Evolutionary conservation across 2,113 vertebrate genomes (phyloP).

Genomic region (Carollia perspicillata): DNA sequence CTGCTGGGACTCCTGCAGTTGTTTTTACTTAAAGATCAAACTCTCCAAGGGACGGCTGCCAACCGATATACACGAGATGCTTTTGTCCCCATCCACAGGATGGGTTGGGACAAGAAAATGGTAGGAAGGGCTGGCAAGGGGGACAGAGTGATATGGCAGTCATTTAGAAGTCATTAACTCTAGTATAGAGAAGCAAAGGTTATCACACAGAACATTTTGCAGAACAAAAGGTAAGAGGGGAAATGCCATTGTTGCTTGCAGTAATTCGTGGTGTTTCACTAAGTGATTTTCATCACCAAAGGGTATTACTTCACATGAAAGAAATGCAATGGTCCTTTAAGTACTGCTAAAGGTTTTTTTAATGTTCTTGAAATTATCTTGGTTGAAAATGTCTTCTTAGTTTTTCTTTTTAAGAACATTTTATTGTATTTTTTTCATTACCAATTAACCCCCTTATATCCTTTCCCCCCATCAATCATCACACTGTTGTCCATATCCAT

Average conservation of each 20-base stretch:
- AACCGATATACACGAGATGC: background rate
- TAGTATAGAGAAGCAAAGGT: background rate
- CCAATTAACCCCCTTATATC: too few relatives aligned
- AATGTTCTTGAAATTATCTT: slow-evolving; percentile 33
- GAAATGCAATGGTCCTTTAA: slow-evolving; percentile 25
- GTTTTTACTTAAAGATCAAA: background rate
- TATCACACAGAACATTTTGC: slow-evolving; percentile 47
- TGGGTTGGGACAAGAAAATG: slow-evolving; percentile 31
- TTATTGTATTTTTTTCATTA: too few relatives aligned
- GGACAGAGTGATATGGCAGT: background rate
- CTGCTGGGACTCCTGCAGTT: background rate
- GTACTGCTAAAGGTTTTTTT: background rate
- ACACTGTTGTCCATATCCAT: too few relatives aligned
- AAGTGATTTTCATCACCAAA: slow-evolving; percentile 26
- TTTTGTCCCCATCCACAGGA: background rate
- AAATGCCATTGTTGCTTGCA: slow-evolving; percentile 55
- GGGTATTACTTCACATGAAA: slow-evolving; percentile 39
- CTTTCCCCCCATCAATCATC: too few relatives aligned
- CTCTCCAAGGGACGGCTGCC: background rate
- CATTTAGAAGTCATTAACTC: slow-evolving; percentile 55
- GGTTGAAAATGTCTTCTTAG: slow-evolving; percentile 24
- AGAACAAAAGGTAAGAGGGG: slow-evolving; percentile 22
- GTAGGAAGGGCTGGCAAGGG: slow-evolving; percentile 41
- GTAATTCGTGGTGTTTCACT: background rate
- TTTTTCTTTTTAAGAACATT: background rate